Base-by-base conservation (phyloP, 2,888 invertebrate genomes). In the Lithophane socia region DNA sequence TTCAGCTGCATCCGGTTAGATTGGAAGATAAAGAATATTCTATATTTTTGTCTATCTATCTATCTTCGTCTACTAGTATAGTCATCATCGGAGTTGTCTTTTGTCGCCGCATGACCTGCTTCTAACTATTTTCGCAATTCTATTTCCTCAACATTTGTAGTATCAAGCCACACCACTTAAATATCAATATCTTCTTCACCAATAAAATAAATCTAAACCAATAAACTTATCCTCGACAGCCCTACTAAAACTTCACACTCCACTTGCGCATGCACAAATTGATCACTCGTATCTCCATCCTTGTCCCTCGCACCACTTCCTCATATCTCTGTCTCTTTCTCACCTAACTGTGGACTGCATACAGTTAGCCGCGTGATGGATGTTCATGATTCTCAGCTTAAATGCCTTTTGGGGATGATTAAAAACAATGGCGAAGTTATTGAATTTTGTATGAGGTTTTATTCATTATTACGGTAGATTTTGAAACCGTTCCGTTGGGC, bases 231-330 rank as follows among this genome's bases (percentile, higher is more conserved):
- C 18, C 9, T 29, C 71, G 91, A 16, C 93, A 94, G 74, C 95
- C 95, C 94, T 94, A 89, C 29, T 37, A 60, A 75, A 82, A 86
- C 92, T 93, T 94, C 93, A 94, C 95, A 95, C 93, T 94, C 94
- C 94, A 95, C 93, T 95, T 94, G 93, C 91, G 91, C 92, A 92
- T 92, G 94, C 93, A 92, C 94, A 93, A 94, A 94, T 94, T 94
- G 94, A 95, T 94, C 92, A 92, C 88, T 89, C 73, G 82, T 74
- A 78, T 60, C 70, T 67, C 86, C 72, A 79, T 90, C 90, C 88
- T 90, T 49, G 74, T 92, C 90, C 63, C 58, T 69, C 82, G 24
- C 70, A n/a, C 9, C 66, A 68, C 8, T 49, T 21, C 10, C 8
- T n/a, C 1, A 16, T 83, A 81, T 10, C 3, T 24, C 84, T 69